Percentiles rank a stretch among this genome's conserved stretches.
Conservation (phyloP, 2,888 invertebrate genomes). For the Ptychoptera contaminata region DNA sequence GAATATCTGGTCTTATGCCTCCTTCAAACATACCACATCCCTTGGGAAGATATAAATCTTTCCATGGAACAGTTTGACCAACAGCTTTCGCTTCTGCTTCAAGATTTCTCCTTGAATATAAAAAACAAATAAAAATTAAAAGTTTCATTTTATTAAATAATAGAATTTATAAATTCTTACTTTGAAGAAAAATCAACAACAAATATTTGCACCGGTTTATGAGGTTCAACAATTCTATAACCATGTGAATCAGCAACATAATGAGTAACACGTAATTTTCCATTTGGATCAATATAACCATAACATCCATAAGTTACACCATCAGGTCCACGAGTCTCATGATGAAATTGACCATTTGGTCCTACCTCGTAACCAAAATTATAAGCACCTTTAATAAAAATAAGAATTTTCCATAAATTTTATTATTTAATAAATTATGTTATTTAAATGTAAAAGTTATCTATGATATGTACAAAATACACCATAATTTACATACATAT, state of each 20-base stretch:
- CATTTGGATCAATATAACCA: constrained; percentile 55
- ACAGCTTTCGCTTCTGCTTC: constrained; percentile 21
- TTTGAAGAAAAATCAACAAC: not conserved
- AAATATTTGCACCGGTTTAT: constrained; percentile 45
- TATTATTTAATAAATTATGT: not conserved
- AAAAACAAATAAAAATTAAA: not conserved
- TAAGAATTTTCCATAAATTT: too few relatives aligned
- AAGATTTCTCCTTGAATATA: constrained; percentile 15
- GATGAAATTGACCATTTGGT: constrained; percentile 61
- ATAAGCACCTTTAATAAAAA: constrained; percentile 60
- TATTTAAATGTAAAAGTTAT: not conserved
- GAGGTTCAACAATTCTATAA: constrained; percentile 54
- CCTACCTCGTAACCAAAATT: constrained; percentile 65
- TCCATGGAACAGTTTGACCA: constrained; percentile 47
- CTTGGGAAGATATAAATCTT: constrained; percentile 53
- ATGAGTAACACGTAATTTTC: constrained; percentile 49
- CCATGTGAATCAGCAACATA: constrained; percentile 66
- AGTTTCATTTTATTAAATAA: not conserved
- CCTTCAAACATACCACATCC: constrained; percentile 44
- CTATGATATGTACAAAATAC: not conserved
- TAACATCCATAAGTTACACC: constrained; percentile 69
- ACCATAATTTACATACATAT: not conserved
- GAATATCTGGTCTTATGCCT: constrained; percentile 24
- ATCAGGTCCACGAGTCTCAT: constrained; percentile 59
- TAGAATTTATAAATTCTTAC: not conserved